A percentile compares a stretch with the other conserved stretches of the same genome.
phyloP scores from a whole-genome alignment of 2,113 vertebrate genomes.

The Notarius lentiginosus region DNA sequence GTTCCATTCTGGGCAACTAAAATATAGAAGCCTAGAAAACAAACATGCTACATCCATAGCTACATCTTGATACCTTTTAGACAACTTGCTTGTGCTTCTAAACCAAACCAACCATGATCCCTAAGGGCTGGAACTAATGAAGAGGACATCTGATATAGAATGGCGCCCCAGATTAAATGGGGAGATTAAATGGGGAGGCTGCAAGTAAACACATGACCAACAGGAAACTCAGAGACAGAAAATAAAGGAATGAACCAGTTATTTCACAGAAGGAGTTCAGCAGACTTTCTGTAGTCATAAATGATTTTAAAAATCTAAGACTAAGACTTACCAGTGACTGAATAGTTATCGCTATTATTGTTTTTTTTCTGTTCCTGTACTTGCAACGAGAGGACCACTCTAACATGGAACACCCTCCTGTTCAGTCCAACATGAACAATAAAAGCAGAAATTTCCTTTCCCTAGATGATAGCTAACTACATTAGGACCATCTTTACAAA shows the following conservation, averaged over 20 bases:
- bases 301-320: conserved; percentile 2
- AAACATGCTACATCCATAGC: background rate
- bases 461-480: background rate
- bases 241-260: conserved; percentile 42
- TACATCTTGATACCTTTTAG: conserved; percentile 7
- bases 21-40: conserved; percentile 19
- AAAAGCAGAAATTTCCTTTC: conserved; percentile 21
- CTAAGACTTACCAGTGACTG: background rate
- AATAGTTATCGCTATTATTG: background rate
- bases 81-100: background rate
- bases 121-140: conserved; percentile 29
- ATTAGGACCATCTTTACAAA: conserved; percentile 10
- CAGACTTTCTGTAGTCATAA: conserved; percentile 50
- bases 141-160: conserved; percentile 36
- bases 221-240: conserved; percentile 53
- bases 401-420: background rate
- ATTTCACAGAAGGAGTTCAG: conserved; percentile 41
- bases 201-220: conserved; percentile 54
- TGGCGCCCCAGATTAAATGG: conserved; percentile 39
- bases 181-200: background rate
- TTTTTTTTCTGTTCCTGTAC: too few species aligned
- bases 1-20: conserved; percentile 1
- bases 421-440: background rate
- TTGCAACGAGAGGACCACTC: too few species aligned
- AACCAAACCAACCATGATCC: conserved; percentile 31